Conservation (phyloP, 1,140 invertebrate genomes). For the Chrysopa pallens region DNA sequence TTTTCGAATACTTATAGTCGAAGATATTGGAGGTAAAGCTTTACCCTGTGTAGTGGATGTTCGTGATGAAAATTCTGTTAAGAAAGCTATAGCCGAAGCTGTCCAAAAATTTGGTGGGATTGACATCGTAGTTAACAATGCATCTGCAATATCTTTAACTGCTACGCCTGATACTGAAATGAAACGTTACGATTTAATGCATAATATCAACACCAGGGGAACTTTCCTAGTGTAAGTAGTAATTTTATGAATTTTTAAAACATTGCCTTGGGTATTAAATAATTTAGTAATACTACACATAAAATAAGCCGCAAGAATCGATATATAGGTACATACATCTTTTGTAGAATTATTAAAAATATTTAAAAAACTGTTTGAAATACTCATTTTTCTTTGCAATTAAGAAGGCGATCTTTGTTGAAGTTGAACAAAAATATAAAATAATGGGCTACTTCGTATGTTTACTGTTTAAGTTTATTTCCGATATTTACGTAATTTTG, state of each 20-base stretch:
- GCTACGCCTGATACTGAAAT: conserved; percentile 74
- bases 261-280: no score
- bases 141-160: conserved; percentile 88
- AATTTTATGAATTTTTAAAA: background rate
- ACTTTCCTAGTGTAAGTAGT: conserved; percentile 74
- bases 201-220: conserved; percentile 77
- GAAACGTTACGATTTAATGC: conserved; percentile 93
- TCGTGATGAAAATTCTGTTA: conserved; percentile 66
- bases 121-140: conserved; percentile 91
- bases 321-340: no score
- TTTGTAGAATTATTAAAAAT: no score
- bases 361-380: no score
- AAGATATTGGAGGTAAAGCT: conserved; percentile 75
- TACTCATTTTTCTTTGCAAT: no score
- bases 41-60: conserved; percentile 91
- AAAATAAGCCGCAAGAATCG: no score
- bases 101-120: conserved; percentile 90
- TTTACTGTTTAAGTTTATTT: no score
- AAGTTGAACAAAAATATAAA: no score
- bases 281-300: no score
- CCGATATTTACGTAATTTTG: no score
- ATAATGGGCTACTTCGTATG: no score
- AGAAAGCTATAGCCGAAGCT: conserved; percentile 68
- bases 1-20: conserved; percentile 42
- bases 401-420: no score